Evolutionary conservation across 1,140 invertebrate species (phyloP), one percentile per base, ranked within the genome.

Genomic region (Drosophila persimilis): DNA sequence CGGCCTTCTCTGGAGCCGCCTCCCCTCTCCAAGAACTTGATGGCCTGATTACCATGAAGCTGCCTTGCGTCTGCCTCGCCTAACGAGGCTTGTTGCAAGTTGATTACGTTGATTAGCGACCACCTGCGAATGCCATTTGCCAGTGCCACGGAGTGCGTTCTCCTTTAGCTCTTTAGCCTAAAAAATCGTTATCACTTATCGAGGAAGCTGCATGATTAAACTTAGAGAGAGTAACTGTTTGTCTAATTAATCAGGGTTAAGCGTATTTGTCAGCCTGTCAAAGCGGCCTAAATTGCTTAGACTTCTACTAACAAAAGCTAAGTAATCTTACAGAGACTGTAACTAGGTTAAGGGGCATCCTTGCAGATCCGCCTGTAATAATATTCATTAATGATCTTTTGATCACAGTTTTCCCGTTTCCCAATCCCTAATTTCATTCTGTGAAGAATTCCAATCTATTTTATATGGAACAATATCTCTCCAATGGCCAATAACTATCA

Each of bases 101-200:
- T 60, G 71, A 74, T 74, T 74, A 74, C 77, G 73, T 83, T 83
- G 79, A 83, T 83, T 83, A 80, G 83, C 83, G 78, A 88, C 83
- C 81, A 86, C 78, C 81, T 86, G 81, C 77, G 76, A 81, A 67
- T 67, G 65, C 63, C 69, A 81, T 81, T 85, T 80, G 51, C 58
- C 71, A 35, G 41, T 58, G 59, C 66, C 75, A 67, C 39, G 26
- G 35, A 22, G 46, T 35, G 26, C 29, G 26, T 59, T 46, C 55
- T 47, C 17, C 59, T 61, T 9, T 31, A 17, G 24, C 45, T 45
- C 15, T 47, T 57, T 26, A 65, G 61, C 26, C 54, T 74, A 70
- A 74, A 54, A 74, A 74, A 74, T 74, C 15, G 54, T 74, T 53
- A 65, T 74, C 71, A 53, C 52, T 74, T 74, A 65, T 56, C 24